phyloP scores from a whole-genome alignment of 2,797 vertebrate species.

The Cephalopachus bancanus region DNA sequence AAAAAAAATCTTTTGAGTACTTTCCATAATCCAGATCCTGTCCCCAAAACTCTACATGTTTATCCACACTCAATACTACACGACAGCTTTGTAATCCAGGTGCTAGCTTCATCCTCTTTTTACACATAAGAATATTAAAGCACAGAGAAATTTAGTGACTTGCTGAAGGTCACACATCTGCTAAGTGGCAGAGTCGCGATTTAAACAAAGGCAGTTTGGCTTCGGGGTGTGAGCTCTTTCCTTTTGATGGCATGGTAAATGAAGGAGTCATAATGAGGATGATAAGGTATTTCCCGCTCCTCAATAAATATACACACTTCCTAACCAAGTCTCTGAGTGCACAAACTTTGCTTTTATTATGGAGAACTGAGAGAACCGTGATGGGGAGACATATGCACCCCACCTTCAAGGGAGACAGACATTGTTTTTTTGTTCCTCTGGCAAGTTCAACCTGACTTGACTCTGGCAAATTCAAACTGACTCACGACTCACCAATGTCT shows the following conservation, averaged over 20 bases:
- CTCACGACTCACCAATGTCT: neutral
- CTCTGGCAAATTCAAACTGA: neutral
- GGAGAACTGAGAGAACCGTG: neutral
- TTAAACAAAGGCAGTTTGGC: neutral
- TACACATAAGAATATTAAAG: neutral
- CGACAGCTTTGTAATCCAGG: neutral
- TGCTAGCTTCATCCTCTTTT: neutral
- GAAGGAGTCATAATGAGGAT: neutral
- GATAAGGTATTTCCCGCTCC: neutral
- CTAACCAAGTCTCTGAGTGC: neutral
- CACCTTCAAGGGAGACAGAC: neutral
- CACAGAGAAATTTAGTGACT: neutral
- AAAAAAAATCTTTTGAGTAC: neutral
- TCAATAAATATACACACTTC: rapidly evolving
- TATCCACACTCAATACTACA: neutral
- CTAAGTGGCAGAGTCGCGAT: neutral
- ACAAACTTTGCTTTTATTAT: neutral
- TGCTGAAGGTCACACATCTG: neutral
- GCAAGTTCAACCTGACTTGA: neutral
- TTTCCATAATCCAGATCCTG: neutral
- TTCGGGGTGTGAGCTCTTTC: neutral
- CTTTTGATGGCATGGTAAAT: neutral
- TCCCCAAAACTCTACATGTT: neutral
- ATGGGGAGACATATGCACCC: rapidly evolving
- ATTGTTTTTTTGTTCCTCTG: neutral